phyloP scores from a whole-genome alignment of 2,797 vertebrate species.

The Austrolebias charrua region DNA sequence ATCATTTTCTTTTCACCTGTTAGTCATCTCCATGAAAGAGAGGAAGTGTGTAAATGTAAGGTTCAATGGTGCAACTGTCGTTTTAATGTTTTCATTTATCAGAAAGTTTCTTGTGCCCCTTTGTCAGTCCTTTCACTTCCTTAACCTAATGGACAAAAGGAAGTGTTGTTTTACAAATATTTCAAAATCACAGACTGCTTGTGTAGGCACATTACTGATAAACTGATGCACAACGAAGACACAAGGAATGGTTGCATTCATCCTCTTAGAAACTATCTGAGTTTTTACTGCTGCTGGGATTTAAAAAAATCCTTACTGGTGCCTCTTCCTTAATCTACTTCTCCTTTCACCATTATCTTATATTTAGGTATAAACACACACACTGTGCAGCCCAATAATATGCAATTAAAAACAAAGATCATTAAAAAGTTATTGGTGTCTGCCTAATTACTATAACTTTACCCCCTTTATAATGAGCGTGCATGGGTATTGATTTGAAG shows the following conservation, averaged over 20 bases:
- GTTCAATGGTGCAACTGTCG: slow-evolving; percentile 1
- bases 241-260: slow-evolving; percentile 24
- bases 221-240: slow-evolving; percentile 22
- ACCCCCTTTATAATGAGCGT: slow-evolving; percentile 82
- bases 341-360: slow-evolving; percentile 79
- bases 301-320: slow-evolving; percentile 51
- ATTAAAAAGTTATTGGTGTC: slow-evolving; percentile 85
- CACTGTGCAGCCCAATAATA: slow-evolving; percentile 77
- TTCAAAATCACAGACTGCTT: slow-evolving; percentile 32
- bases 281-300: slow-evolving; percentile 44
- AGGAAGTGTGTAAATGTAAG: background rate
- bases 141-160: slow-evolving; percentile 52
- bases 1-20: slow-evolving; percentile 13
- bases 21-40: background rate
- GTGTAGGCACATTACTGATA: slow-evolving; percentile 28
- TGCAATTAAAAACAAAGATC: slow-evolving; percentile 85
- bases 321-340: slow-evolving; percentile 70
- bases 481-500: slow-evolving; percentile 80
- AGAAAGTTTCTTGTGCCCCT: slow-evolving; percentile 22
- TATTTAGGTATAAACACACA: slow-evolving; percentile 79
- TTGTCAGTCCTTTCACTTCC: slow-evolving; percentile 60
- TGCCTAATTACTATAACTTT: slow-evolving; percentile 87
- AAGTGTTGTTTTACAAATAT: slow-evolving; percentile 65
- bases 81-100: slow-evolving; percentile 47
- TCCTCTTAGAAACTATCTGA: slow-evolving; percentile 26